Conservation (phyloP, 1,140 invertebrate species). For the Drosophila biarmipes region DNA sequence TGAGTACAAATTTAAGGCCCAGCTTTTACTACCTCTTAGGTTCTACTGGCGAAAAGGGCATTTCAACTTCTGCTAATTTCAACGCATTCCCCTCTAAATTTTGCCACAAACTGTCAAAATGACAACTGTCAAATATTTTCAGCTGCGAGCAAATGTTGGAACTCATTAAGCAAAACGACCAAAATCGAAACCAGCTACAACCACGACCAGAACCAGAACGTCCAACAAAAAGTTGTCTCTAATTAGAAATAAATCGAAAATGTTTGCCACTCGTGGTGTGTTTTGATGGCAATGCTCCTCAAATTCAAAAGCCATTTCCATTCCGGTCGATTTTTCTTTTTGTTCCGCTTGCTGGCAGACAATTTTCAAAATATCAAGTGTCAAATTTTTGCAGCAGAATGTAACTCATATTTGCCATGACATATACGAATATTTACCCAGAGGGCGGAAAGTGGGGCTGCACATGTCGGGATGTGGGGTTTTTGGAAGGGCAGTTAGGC, state of each 20-base stretch:
- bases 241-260: constrained; percentile 83
- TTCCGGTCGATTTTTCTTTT: constrained; percentile 31
- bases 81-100: constrained; percentile 20
- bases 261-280: constrained; percentile 65
- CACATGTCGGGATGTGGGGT: not conserved
- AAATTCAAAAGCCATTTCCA: constrained; percentile 55
- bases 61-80: not conserved
- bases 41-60: not conserved
- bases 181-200: constrained; percentile 35
- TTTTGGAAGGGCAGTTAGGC: constrained; percentile 47
- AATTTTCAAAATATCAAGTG: constrained; percentile 82
- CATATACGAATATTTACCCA: constrained; percentile 34
- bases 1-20: no score
- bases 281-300: constrained; percentile 71
- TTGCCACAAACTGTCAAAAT: constrained; percentile 60
- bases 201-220: constrained; percentile 30
- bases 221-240: constrained; percentile 67
- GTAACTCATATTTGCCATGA: constrained; percentile 69
- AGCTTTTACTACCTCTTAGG: no score
- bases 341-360: constrained; percentile 54
- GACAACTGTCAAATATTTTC: constrained; percentile 77
- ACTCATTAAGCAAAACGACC: constrained; percentile 71
- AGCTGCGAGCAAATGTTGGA: constrained; percentile 76
- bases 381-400: constrained; percentile 76
- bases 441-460: constrained; percentile 2